A percentile compares a stretch with the other conserved stretches of the same genome.
Conservation (phyloP, 2,113 vertebrate genomes). For the Neodon shergylaensis region DNA sequence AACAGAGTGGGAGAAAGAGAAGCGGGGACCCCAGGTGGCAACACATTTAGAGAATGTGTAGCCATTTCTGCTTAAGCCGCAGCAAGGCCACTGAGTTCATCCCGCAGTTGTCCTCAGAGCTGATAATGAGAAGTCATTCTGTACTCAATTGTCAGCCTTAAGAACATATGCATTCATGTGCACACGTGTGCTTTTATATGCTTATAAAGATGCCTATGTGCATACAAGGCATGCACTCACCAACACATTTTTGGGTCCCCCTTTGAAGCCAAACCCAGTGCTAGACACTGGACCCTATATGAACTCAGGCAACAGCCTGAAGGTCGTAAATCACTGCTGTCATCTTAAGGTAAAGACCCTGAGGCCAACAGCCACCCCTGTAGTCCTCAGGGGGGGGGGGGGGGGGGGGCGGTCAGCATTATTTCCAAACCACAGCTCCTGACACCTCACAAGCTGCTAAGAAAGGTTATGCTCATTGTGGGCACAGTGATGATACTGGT, state of each 20-base stretch:
- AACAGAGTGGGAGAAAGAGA: not conserved
- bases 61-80: not conserved
- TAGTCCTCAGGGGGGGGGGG: too few species aligned
- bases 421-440: not conserved
- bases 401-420: too few species aligned
- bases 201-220: not conserved
- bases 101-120: not conserved
- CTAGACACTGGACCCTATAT: not conserved
- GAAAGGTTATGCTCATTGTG: not conserved
- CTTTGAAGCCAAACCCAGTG: not conserved
- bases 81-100: not conserved
- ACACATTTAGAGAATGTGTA: not conserved
- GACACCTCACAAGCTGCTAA: too few species aligned
- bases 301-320: not conserved
- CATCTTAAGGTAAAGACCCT: not conserved
- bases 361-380: not conserved
- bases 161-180: not conserved
- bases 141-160: not conserved
- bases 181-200: not conserved
- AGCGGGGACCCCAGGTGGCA: not conserved
- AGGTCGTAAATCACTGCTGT: not conserved
- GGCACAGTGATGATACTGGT: not conserved
- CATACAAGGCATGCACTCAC: not conserved
- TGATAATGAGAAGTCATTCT: not conserved
- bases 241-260: not conserved